Base-by-base conservation (phyloP, 2,797 vertebrate species). In the Tadarida brasiliensis region DNA sequence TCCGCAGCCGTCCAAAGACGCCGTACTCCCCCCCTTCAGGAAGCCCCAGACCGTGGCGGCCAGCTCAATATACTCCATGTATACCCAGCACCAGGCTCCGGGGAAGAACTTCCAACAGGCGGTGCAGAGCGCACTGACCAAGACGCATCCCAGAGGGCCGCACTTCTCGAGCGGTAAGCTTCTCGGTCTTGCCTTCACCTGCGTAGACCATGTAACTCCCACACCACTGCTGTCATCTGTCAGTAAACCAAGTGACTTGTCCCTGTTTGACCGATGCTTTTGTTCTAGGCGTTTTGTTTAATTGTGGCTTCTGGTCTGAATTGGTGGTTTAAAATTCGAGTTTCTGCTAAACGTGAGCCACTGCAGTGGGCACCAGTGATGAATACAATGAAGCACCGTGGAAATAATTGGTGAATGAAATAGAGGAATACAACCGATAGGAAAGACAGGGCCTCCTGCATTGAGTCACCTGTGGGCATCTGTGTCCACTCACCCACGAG, bases 21-120 rank as follows among this genome's bases (percentile, higher is more conserved):
- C 98, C 49, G 98, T 97, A 0, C 97, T 98, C 0, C 98, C 98
- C 0, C 96, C 98, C 0, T 97, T 99, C 97, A 98, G 98, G 80
- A 99, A 99, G 94, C 99, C 99, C 19, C 99, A 99, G 96, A 99
- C 98, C 0, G 98, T 99, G 96, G 99, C 99, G 0, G 97, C 99
- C 77, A 99, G 99, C 98, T 99, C 99, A 49, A 99, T 99, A 97
- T 99, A 99, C 94, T 99, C 99, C 96, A 99, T 99, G 99, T 99
- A 99, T 95, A 99, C 99, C 0, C 99, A 99, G 94, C 97, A 99
- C 91, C 98, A 98, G 67, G 99, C 98, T 3, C 97, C 98, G 1
- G 99, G 98, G 2, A 99, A 99, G 90, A 98, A 98, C 96, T 99
- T 99, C 98, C 99, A 99, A 90, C 98, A 99, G 77, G 98, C 98